Base-by-base conservation (phyloP, 2,797 vertebrate species). In the Clarias fuscus region DNA sequence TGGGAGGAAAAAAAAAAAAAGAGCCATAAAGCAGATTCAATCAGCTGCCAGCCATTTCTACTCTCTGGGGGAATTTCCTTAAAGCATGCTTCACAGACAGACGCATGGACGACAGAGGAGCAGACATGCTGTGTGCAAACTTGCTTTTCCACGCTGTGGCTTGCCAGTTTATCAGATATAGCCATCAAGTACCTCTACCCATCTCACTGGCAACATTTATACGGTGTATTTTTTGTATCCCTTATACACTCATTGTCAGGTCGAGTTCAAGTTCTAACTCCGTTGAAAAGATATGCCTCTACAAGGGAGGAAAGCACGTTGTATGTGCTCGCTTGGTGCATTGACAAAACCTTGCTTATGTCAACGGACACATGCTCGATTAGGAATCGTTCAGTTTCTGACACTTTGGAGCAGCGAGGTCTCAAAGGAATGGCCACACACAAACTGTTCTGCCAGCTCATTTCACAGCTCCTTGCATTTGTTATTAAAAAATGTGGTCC, bases 1-100 rank as follows among this genome's bases (percentile, higher is more conserved):
- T 83, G 80, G 89, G 58, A 86, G 56, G 43, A 88, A 77, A 71
- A 65, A 67, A 61, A 71, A 73, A 76, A 33, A 4, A 24, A 43
- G 40, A 14, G 20, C 40, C 40, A 77, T 75, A 6, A 82, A 61
- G 30, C 61, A 33, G 37, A 67, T 86, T 78, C 56, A 70, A 59
- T 40, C 82, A 80, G 33, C 61, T 15, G 7, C 22, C 24, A 56
- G n/a, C 5, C 64, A 64, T n/a, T 30, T 82, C 24, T 65, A 82
- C 15, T 67, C 73, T 87, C 18, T 30, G n/a, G 30, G 20, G 53
- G 17, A 84, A 59, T 78, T 78, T 73, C 15, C 7, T 40, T 80
- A 22, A 67, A 22, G 40, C 48, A n/a, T 5, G 18, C n/a, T 48
- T 82, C 58, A 30, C 13, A 33, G 53, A 37, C 61, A 68, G 71